Evolutionary conservation across 2,797 vertebrate genomes (phyloP), one percentile per base, ranked within the genome.

Genomic region (Cichlasoma orientale): DNA sequence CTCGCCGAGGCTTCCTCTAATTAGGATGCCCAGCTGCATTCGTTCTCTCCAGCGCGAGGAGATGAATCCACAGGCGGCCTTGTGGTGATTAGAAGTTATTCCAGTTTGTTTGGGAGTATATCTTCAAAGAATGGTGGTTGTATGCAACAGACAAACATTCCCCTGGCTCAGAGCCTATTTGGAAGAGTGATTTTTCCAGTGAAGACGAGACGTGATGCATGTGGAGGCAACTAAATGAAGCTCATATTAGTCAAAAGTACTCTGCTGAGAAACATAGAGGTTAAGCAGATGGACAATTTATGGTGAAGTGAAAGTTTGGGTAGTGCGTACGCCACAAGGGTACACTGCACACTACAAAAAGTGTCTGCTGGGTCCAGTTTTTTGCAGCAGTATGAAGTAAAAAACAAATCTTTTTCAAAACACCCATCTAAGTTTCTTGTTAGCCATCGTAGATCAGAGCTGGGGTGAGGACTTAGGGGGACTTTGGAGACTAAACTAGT

Each of bases 231-330:
- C 75, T 66, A 86, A 91, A 84, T 75, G 71, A 75, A 74, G 81
- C 88, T 85, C 52, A 85, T 78, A 84, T 91, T 86, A 81, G 80
- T 88, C 77, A 88, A 89, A 82, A 74, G 80, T 82, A 59, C 55
- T 90, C 72, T 87, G 86, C 61, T 82, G 89, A 90, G 90, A 87
- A 86, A 82, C 72, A 18, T 75, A 61, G 80, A 86, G 63, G 72
- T 41, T 82, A 83, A 90, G 78, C 88, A 90, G 86, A 91, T 92
- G 89, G 87, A 83, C 85, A 78, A 79, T 82, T 90, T 90, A 89
- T 86, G 79, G 75, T 0, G 25, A 81, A 89, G 72, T 77, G 54
- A 82, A 84, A 82, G 59, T 82, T 56, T 87, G 78, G 78, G 41
- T 52, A 36, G 50, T 80, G 79, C 54, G 38, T 27, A 36, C 54